Conservation (phyloP, 2,797 vertebrate species). For the Gymnoscopelus braueri region DNA sequence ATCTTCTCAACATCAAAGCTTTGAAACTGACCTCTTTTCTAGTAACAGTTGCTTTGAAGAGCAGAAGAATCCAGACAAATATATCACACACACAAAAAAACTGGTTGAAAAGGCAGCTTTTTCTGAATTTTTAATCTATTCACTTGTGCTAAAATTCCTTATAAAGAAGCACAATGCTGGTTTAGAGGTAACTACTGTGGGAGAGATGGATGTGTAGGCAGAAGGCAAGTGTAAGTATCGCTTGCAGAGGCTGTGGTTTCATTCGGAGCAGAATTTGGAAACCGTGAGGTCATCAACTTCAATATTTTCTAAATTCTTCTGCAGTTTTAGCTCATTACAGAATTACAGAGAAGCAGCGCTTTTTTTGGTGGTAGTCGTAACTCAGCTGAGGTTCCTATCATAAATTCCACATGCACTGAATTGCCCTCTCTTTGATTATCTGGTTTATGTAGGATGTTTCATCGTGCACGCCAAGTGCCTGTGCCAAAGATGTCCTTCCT, state of each 20-base stretch:
- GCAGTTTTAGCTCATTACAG: conserved; percentile 35
- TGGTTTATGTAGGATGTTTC: conserved; percentile 71
- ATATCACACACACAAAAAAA: no score
- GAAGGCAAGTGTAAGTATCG: conserved; percentile 36
- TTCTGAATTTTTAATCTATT: no score
- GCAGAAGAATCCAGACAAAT: conserved; percentile 30
- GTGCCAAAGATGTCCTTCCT: conserved; percentile 60
- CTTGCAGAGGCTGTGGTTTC: conserved; percentile 60
- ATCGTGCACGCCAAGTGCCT: conserved; percentile 39
- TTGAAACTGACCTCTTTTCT: conserved; percentile 30
- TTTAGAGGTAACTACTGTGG: no score
- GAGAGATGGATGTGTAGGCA: conserved; percentile 13
- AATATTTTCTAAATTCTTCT: conserved; percentile 36
- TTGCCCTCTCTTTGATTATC: conserved; percentile 67
- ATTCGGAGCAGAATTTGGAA: conserved; percentile 40
- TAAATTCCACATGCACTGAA: conserved; percentile 58
- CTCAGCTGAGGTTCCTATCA: conserved; percentile 52
- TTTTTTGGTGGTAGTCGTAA: conserved; percentile 56
- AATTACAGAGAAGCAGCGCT: conserved; percentile 47
- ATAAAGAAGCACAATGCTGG: no score
- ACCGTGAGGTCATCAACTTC: conserved; percentile 21
- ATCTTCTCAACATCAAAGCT: conserved; percentile 64
- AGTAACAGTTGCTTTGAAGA: conserved; percentile 67
- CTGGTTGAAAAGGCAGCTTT: no score
- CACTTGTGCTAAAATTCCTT: no score